A percentile compares a stretch with the other conserved stretches of the same genome.
Conservation (phyloP, 64 coral and sea anemone species). For the Trachythela sp. region DNA sequence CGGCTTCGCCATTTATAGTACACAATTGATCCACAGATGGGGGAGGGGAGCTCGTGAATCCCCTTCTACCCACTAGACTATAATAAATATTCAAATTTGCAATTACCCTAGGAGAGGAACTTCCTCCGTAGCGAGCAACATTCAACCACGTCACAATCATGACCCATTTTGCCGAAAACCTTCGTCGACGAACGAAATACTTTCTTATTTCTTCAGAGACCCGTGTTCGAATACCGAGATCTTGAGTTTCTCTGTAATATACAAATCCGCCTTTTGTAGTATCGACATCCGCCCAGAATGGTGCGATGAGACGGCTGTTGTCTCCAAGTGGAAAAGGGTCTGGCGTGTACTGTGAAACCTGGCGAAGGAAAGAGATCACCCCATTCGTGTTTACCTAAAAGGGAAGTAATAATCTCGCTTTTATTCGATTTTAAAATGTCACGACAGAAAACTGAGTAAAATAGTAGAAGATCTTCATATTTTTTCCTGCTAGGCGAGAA, state of each 20-base stretch:
- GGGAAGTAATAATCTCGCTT: no score
- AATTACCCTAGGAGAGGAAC: no score
- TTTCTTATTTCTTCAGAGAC: slow-evolving; percentile 40
- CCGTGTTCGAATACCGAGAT: slow-evolving; percentile 31
- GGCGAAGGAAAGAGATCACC: slow-evolving; percentile 13
- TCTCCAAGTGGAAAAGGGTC: slow-evolving; percentile 50
- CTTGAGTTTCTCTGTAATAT: slow-evolving; percentile 57
- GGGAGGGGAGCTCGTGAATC: no score
- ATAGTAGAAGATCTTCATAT: no score
- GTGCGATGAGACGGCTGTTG: slow-evolving; percentile 41
- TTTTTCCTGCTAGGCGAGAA: no score
- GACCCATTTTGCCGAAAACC: slow-evolving; percentile 51
- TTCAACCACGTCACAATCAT: slow-evolving; percentile 59
- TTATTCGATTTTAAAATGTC: no score
- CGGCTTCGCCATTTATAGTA: no score
- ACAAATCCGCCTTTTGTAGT: slow-evolving; percentile 44
- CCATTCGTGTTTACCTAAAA: no score
- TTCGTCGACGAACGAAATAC: slow-evolving; percentile 31
- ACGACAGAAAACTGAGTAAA: no score
- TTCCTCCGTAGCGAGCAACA: slow-evolving; percentile 57
- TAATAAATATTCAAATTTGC: no score
- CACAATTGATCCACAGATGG: no score
- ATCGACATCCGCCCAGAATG: slow-evolving; percentile 76
- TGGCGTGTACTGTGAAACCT: slow-evolving; percentile 54
- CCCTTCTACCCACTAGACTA: no score